Base-by-base conservation (phyloP, 1,140 invertebrate species). In the Marisa cornuarietis region DNA sequence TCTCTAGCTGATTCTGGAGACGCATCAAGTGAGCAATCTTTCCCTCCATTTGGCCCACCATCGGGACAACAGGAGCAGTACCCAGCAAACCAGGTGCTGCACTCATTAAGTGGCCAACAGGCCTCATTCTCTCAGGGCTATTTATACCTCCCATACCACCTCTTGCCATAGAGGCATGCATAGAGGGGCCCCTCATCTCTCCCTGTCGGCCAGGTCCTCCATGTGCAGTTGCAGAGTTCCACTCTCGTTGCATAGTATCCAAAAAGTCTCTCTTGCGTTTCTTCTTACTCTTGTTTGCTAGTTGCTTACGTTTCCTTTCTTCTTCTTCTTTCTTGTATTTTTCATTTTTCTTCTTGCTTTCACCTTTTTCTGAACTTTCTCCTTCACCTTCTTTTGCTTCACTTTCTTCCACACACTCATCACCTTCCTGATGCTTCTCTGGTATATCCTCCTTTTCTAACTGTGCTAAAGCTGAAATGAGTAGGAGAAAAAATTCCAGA, bases 1-100 rank as follows among this genome's bases (percentile, higher is more conserved):
- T 51, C 76, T 77, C 76, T 20, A 77, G 51, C 65, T 77, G 76
- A 65, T 69, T 69, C 63, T 77, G 76, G n/a, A 77, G 51, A 22
- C 51, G 76, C 76, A 77, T 66, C 63, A 77, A 42, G 63, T 31
- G 26, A 11, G 62, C 42, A 54, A 77, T 69, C 65, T 77, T 77
- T 22, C 65, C 65, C 65, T 77, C 65, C 65, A 68, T 24, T 11
- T 68, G 22, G 22, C n/a, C 22, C 65, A 68, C 22, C 65, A 68
- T n/a, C 10, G 65, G 65, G 26, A 22, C n/a, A 13, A n/a, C n/a
- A 31, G 65, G 65, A 13, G 26, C 72, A 20, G 18, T 18, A 18
- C 73, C 73, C 61, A 26, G 31, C 31, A 9, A 54, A 22, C 49
- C 71, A 18, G 71, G 71, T n/a, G 49, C 71, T 73, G 11, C 22